These are phyloP conservation scores for Echinometra lucunter DNA, from an alignment of 53 echinoderm and acorn worm species.

Conservation along the genomic window DNA sequence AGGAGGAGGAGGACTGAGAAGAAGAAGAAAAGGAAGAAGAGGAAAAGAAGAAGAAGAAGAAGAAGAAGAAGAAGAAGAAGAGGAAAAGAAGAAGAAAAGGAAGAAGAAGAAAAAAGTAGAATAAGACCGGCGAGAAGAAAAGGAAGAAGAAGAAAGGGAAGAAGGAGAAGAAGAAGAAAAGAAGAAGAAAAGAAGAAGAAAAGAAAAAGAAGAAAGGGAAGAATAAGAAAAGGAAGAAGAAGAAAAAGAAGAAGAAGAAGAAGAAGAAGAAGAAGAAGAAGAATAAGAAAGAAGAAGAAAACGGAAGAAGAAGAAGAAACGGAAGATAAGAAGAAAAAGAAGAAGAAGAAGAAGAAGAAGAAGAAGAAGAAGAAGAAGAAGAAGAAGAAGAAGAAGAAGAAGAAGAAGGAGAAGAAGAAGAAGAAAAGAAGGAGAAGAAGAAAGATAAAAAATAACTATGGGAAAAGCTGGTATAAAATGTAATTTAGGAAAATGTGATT, in stretches of 20 bases:
- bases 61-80: too few species aligned
- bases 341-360: neutral
- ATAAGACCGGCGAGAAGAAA: neutral
- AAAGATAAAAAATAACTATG: too few species aligned
- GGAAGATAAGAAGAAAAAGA: neutral
- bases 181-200: neutral
- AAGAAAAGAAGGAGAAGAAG: too few species aligned
- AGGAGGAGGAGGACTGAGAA: too few species aligned
- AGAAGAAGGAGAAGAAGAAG: neutral
- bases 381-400: too few species aligned
- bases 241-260: neutral
- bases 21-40: too few species aligned
- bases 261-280: neutral
- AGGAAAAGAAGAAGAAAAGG: neutral
- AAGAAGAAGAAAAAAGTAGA: neutral
- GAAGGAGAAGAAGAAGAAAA: too few species aligned
- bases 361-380: too few species aligned
- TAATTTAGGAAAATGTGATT: neutral
- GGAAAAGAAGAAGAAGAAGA: too few species aligned
- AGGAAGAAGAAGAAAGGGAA: neutral
- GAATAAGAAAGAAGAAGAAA: neutral
- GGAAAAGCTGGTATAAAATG: too few species aligned
- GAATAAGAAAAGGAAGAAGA: neutral
- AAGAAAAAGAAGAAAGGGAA: too few species aligned
- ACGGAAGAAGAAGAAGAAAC: neutral